Percentiles rank a stretch among this genome's conserved stretches.
These are phyloP conservation scores for Xerus rutilus DNA, from an alignment of 2,797 vertebrate genomes.

Conservation along the genomic window DNA sequence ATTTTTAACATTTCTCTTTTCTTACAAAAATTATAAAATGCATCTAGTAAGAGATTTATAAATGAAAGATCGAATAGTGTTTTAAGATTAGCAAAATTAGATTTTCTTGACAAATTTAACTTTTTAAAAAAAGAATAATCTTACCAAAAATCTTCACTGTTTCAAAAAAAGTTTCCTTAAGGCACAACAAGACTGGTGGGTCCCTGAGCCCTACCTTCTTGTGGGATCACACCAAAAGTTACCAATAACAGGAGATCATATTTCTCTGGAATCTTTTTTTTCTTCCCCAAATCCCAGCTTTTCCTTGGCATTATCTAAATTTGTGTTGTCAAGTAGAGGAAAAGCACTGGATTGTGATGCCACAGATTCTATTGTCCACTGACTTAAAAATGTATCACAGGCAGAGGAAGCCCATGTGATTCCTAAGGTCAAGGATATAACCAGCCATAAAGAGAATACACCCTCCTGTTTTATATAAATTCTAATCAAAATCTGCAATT, in stretches of 20 bases:
- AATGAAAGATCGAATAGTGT: conserved; percentile 82
- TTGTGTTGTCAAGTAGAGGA: neutral
- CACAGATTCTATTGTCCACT: neutral
- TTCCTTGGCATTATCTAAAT: conserved; percentile 14
- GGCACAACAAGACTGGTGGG: neutral
- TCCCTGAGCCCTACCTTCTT: neutral
- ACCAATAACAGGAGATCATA: neutral
- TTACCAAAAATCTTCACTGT: conserved; percentile 16
- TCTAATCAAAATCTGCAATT: conserved; percentile 66
- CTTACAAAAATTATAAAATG: conserved; percentile 58
- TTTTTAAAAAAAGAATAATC: neutral
- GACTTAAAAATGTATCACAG: neutral
- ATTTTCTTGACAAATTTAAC: conserved; percentile 75
- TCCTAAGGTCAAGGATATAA: conserved; percentile 53
- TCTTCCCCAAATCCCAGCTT: neutral
- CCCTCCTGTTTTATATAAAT: conserved; percentile 72
- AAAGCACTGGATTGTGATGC: neutral
- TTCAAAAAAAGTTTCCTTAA: neutral
- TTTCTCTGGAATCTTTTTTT: conserved; percentile 8
- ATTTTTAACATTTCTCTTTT: conserved; percentile 84
- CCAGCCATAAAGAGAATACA: conserved; percentile 39
- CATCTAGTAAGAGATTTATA: conserved; percentile 70
- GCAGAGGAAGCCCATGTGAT: neutral
- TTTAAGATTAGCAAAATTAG: conserved; percentile 67
- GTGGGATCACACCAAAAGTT: neutral